Base-by-base conservation (phyloP, 2,113 vertebrate genomes). In the Embiotoca jacksoni region DNA sequence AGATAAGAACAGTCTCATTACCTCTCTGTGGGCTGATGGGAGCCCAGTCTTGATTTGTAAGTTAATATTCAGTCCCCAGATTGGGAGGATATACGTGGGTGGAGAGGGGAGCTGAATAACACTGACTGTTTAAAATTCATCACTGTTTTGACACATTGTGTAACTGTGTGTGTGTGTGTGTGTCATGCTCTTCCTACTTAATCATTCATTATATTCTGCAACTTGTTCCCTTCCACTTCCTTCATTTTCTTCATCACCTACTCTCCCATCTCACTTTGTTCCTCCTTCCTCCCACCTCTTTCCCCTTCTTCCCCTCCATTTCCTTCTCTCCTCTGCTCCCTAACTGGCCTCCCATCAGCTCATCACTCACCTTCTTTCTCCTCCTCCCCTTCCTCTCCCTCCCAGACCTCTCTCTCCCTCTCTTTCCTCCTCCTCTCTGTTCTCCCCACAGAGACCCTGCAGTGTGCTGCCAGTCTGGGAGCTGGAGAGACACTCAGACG, bases 401-500 rank as follows among this genome's bases (percentile, higher is more conserved):
- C 64, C 41, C 41, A 44, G 9, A 44, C 14, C 60, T 52, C 33
- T 23, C 66, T 11, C 67, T 69, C 54, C 60, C 72, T 46, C 61
- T 74, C 61, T 37, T 23, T 49, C 46, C 41, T 7, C n/a, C 49
- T 59, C 46, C 46, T 49, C 46, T 11, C 14, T 11, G 9, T 49
- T 3, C 61, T 57, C 55, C n/a, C 55, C 47, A 47, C 72, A 78
- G 35, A 55, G 59, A 15, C 15, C 72, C 66, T 50, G 67, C 87
- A 90, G 82, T 89, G 89, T 76, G 72, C 84, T 91, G 90, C 88
- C 84, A 84, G 87, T 85, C 73, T 74, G 49, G 7, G 79, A 83
- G 86, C 89, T 89, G 87, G 78, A 91, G 90, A 90, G 81, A 85
- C 89, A 86, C 88, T 88, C 74, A 50, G 75, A 72, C 55, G 2